Conservation (phyloP, 2,888 invertebrate species). For the Siphlonurus alternatus region DNA sequence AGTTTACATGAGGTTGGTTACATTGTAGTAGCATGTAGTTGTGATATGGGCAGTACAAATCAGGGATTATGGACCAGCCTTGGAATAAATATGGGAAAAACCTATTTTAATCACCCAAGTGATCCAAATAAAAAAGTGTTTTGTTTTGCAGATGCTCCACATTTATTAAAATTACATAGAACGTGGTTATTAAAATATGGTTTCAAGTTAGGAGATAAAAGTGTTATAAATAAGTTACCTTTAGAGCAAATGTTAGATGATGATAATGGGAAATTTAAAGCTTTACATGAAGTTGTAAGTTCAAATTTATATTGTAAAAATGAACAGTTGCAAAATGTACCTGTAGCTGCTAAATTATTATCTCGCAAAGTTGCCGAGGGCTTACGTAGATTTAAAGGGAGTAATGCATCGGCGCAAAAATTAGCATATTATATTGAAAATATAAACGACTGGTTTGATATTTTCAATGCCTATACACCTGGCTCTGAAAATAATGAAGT, state of each 20-base stretch:
- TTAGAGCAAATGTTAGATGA: not conserved
- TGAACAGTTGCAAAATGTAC: not conserved
- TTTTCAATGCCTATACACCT: not conserved
- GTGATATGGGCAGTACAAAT: conserved; percentile 12
- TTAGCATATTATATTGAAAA: not conserved
- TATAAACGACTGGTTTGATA: not conserved
- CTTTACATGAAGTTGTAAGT: not conserved
- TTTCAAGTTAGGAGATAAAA: conserved; percentile 3
- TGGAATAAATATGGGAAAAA: not conserved
- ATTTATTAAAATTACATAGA: conserved; percentile 11
- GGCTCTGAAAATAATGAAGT: not conserved
- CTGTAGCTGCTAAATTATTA: not conserved
- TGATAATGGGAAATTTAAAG: not conserved
- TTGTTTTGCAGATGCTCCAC: conserved; percentile 12
- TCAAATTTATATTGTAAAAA: not conserved
- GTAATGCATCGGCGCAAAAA: not conserved
- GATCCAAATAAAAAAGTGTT: conserved; percentile 4
- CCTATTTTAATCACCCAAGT: conserved; percentile 6
- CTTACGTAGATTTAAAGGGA: not conserved
- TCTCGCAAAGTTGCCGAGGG: not conserved
- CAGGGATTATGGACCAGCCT: conserved; percentile 10
- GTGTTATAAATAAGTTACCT: not conserved
- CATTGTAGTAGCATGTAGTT: conserved; percentile 6
- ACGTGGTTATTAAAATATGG: conserved; percentile 12
- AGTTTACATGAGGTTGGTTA: conserved; percentile 5